Base-by-base conservation (phyloP, 2,113 vertebrate genomes). In the Onychostoma macrolepis region DNA sequence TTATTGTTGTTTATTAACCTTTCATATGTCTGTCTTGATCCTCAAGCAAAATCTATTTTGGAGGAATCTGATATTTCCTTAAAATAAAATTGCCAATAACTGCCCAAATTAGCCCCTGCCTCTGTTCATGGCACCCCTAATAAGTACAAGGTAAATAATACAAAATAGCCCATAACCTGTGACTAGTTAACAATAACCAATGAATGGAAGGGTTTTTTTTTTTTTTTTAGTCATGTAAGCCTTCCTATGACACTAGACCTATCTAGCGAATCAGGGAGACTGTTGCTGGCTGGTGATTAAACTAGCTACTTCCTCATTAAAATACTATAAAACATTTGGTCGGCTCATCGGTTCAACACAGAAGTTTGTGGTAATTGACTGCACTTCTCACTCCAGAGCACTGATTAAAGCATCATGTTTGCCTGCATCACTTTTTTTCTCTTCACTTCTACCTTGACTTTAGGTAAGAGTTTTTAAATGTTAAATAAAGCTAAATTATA, bases 391-490 rank as follows among this genome's bases (percentile, higher is more conserved):
- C 24, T 48, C 6, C 41, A 15, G 24, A 76, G 17, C 69, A 26
- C 36, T 41, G 71, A 41, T 41, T 74, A 24, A 36, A n/a, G 3
- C 72, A 75, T 45, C 24, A 43, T 45, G 72, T 33, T 33, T 11
- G 4, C 17, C 76, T 6, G 53, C 28, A 2, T 36, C 45, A 4
- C 26, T 53, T 21, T 56, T 21, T 33, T 78, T 21, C 26, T 78
- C 45, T 78, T 53, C 48, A 24, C 76, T 21, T 78, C 76, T 78
- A 24, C 28, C 28, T 48, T 78, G 76, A 53, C 76, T 24, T 56
- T 19, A 78, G 76, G 76, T 78, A 36, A 33, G 76, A 30, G 2
- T 11, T 4, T 21, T 78, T 10, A 21, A 21, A 53, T 30, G 2
- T 48, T 4, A 17, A 1, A 24, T 21, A 28, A 77, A 28, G 74